A percentile compares a stretch with the other conserved stretches of the same genome.
These are phyloP conservation scores for Scarus forsteni DNA, from an alignment of 2,797 vertebrate genomes.

Conservation along the genomic window DNA sequence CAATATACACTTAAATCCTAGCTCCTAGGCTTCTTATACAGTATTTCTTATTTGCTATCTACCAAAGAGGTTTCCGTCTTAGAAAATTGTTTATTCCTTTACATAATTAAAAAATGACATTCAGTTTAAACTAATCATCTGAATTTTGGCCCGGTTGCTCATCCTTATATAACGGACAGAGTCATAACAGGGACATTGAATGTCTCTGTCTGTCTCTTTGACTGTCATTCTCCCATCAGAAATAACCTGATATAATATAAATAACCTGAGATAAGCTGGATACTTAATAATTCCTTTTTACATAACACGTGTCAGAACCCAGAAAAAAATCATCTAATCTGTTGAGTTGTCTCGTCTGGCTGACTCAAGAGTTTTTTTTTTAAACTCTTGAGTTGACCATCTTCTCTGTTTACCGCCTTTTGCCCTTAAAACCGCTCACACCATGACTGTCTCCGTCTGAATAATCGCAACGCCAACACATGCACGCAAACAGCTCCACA, in stretches of 20 bases:
- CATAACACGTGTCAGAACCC: slow-evolving; percentile 10
- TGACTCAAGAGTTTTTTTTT: slow-evolving; percentile 34
- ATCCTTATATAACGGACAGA: neutral
- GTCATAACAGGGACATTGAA: slow-evolving; percentile 20
- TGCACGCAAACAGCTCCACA: slow-evolving; percentile 7
- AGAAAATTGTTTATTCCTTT: too few relatives aligned
- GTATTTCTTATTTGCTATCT: too few relatives aligned
- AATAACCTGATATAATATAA: too few relatives aligned
- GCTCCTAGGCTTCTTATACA: too few relatives aligned
- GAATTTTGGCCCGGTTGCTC: too few relatives aligned
- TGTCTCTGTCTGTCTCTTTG: slow-evolving; percentile 17
- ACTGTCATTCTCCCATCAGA: neutral
- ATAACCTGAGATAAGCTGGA: slow-evolving; percentile 12
- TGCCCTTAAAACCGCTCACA: slow-evolving; percentile 62
- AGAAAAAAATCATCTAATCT: slow-evolving; percentile 21
- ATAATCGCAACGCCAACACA: slow-evolving; percentile 22
- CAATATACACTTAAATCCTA: too few relatives aligned
- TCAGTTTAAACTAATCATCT: too few relatives aligned
- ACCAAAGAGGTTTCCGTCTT: too few relatives aligned
- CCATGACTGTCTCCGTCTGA: slow-evolving; percentile 44
- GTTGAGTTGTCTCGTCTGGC: slow-evolving; percentile 11
- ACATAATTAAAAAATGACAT: too few relatives aligned
- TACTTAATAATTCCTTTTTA: neutral
- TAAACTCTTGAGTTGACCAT: slow-evolving; percentile 9
- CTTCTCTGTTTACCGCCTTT: slow-evolving; percentile 27